Evolutionary conservation across 2,888 invertebrate genomes (phyloP).

Genomic region (Nasonia oneida): DNA sequence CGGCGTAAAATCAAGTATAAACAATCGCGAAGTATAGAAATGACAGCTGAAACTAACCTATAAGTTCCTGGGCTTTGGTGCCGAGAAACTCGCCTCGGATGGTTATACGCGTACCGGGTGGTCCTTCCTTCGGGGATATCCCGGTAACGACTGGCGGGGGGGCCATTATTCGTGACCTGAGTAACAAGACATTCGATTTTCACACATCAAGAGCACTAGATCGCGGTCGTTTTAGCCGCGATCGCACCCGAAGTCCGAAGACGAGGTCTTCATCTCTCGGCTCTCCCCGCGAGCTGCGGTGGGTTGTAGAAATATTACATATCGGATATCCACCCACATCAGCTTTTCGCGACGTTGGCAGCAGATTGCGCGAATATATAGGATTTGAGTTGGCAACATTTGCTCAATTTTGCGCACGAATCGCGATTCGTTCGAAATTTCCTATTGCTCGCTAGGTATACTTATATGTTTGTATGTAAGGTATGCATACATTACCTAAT

Average conservation of each 20-base stretch:
- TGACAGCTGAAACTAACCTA: constrained; percentile 82
- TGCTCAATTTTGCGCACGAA: no score
- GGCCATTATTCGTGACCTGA: constrained; percentile 38
- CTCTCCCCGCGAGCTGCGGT: neutral
- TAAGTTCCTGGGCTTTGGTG: constrained; percentile 89
- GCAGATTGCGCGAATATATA: neutral
- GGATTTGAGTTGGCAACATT: neutral
- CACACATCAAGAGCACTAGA: neutral
- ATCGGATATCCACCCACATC: neutral
- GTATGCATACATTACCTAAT: no score
- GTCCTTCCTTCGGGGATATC: constrained; percentile 98
- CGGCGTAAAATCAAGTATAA: neutral
- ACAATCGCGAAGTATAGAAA: neutral
- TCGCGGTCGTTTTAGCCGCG: neutral
- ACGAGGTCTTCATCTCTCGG: constrained; percentile 13
- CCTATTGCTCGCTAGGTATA: no score
- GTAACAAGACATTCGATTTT: constrained; percentile 16
- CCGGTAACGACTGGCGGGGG: constrained; percentile 96
- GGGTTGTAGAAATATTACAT: neutral
- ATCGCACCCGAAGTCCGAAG: neutral
- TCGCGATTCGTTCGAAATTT: no score
- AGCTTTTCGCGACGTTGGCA: neutral
- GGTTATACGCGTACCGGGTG: constrained; percentile 96
- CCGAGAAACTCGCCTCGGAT: constrained; percentile 98
- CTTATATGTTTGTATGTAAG: no score